Evolutionary conservation across 2,113 vertebrate genomes (phyloP).

Genomic region (Regulus satrapa): DNA sequence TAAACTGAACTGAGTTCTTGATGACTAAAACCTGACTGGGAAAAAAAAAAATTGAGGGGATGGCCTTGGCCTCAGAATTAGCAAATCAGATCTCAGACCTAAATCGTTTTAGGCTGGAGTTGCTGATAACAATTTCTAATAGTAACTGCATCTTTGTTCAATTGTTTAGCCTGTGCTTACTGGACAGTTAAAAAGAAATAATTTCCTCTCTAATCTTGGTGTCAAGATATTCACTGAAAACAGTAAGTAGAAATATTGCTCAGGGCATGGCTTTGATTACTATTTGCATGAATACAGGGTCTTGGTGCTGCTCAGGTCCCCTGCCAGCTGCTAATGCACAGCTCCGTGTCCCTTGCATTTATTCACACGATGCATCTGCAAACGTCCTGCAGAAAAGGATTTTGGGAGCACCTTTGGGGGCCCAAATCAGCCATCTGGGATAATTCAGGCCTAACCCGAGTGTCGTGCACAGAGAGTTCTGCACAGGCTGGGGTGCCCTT

Average conservation of each 20-base stretch:
- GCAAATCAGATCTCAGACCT: not conserved
- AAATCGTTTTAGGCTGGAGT: not conserved
- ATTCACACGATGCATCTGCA: not conserved
- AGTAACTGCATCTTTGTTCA: not conserved
- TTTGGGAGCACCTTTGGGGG: not conserved
- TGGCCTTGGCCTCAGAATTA: not conserved
- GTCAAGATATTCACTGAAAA: not conserved
- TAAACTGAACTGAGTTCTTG: not conserved
- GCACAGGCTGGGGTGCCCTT: not conserved
- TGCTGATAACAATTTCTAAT: not conserved
- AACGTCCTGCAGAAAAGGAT: not conserved
- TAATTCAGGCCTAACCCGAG: not conserved
- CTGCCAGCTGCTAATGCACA: accelerated
- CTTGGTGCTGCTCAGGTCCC: not conserved
- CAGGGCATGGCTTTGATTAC: not conserved
- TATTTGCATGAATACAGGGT: not conserved
- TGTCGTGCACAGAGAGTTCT: not conserved
- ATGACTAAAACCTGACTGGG: not conserved
- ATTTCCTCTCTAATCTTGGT: not conserved
- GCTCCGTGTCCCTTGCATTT: not conserved
- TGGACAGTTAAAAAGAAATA: not conserved
- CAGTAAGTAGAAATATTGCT: not conserved
- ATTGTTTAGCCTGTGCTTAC: not conserved
- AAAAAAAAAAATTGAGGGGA: not conserved
- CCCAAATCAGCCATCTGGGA: too few species aligned